Evolutionary conservation across 2,888 invertebrate genomes (phyloP), one percentile per base, ranked within the genome.

Genomic region (Baccha elongata): DNA sequence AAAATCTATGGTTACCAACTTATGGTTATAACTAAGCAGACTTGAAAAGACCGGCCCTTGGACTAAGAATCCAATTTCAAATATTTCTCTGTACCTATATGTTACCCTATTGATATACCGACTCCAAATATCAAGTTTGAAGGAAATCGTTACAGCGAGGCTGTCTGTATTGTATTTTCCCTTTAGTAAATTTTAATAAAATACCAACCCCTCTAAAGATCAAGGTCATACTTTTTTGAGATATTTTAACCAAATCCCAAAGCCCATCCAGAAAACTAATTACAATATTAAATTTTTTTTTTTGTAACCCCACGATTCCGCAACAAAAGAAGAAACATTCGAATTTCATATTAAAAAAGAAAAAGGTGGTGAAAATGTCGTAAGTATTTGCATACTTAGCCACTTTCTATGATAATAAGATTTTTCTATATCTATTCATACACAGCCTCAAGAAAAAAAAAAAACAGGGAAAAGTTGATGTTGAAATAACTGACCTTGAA

Each of bases 331-430:
- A 40, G 19, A 13, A 21, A 37, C 50, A 65, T 67, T 78, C 53
- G 72, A 58, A 19, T 55, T 69, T 58, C 19, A 80, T 75, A 67
- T 75, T 73, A 68, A 74, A 80, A 64, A 26, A 35, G 10, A 46
- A 67, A 62, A 73, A 79, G 35, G 62, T 68, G 32, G 50, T 29
- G 29, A 80, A 74, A 74, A 37, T 53, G 60, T 42, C 48, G 40
- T 68, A 69, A 60, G 64, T 37, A 80, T 80, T 80, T 64, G 69
- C 80, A 80, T 80, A 69, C 48, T 60, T 42, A 37, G 50, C 55
- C 69, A 75, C 80, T 80, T 75, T 75, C 69, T 69, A 74, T 69
- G 80, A 69, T 80, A 80, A 80, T 80, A 75, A 52, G 80, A 58
- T 42, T 58, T 64, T 58, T 50, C 42, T 44, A 23, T 60, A 13